Evolutionary conservation across 2,797 vertebrate genomes (phyloP).

Genomic region (Champsocephalus gunnari): DNA sequence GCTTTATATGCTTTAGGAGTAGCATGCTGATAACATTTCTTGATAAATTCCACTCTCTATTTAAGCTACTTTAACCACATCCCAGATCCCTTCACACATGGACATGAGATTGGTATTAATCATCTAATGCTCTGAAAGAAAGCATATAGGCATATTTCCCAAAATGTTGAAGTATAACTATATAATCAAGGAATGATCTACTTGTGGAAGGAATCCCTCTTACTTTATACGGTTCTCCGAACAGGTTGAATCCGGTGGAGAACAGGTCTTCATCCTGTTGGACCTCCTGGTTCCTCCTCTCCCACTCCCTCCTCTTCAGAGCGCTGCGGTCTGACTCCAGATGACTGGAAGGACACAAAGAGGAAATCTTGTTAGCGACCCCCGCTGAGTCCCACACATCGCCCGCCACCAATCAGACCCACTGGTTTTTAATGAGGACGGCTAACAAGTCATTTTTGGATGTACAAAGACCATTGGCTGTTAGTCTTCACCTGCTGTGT

Average conservation of each 20-base stretch:
- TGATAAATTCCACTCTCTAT: no score
- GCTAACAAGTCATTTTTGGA: constrained; percentile 47
- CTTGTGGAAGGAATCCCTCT: constrained; percentile 34
- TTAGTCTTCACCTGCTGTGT: constrained; percentile 18
- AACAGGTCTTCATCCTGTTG: constrained; percentile 98
- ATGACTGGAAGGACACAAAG: constrained; percentile 86
- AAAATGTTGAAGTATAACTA: background rate
- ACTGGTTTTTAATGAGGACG: constrained; percentile 43
- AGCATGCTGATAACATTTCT: background rate
- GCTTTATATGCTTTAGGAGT: background rate
- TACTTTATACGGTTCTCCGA: constrained; percentile 98
- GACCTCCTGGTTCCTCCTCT: constrained; percentile 96
- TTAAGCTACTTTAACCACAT: background rate
- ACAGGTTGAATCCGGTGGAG: constrained; percentile 97
- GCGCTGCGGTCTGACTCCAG: constrained; percentile 95
- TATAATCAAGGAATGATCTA: background rate
- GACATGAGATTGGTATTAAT: background rate
- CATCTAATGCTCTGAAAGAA: background rate
- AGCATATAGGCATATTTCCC: background rate
- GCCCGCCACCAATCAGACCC: constrained; percentile 14
- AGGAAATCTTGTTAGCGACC: constrained; percentile 53
- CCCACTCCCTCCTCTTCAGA: constrained; percentile 98
- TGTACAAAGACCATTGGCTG: constrained; percentile 20
- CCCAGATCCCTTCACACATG: background rate
- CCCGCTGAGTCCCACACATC: constrained; percentile 10